Conservation (phyloP, 2,797 vertebrate genomes). For the Poeciliopsis infans region DNA sequence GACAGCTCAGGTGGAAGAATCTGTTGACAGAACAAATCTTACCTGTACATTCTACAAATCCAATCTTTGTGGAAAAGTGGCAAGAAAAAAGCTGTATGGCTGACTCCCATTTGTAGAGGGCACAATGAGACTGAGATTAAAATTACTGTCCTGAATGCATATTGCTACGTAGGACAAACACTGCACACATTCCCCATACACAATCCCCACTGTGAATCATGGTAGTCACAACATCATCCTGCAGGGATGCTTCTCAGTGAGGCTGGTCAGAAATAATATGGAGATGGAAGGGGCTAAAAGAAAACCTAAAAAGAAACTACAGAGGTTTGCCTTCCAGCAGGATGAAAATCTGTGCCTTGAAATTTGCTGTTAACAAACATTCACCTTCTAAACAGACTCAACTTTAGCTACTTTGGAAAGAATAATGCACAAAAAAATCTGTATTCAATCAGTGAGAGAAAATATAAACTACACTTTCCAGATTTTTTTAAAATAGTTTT, state of each 20-base stretch:
- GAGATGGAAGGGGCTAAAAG: neutral
- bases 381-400: neutral
- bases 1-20: neutral
- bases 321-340: neutral
- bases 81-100: neutral
- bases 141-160: neutral
- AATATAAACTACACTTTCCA: neutral
- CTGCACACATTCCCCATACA: neutral
- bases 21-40: neutral
- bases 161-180: neutral
- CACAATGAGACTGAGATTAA: neutral
- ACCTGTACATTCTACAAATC: neutral
- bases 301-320: neutral
- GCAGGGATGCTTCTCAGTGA: neutral
- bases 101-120: neutral
- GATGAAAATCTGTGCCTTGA: neutral
- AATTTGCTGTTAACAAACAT: neutral
- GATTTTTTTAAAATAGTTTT: neutral
- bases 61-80: neutral
- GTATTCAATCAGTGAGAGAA: neutral
- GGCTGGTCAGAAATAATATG: neutral
- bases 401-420: neutral
- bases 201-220: neutral
- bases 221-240: neutral
- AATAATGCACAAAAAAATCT: neutral